Evolutionary conservation across 2,888 invertebrate species (phyloP), one percentile per base, ranked within the genome.

Genomic region (Diplazon laetatorius): DNA sequence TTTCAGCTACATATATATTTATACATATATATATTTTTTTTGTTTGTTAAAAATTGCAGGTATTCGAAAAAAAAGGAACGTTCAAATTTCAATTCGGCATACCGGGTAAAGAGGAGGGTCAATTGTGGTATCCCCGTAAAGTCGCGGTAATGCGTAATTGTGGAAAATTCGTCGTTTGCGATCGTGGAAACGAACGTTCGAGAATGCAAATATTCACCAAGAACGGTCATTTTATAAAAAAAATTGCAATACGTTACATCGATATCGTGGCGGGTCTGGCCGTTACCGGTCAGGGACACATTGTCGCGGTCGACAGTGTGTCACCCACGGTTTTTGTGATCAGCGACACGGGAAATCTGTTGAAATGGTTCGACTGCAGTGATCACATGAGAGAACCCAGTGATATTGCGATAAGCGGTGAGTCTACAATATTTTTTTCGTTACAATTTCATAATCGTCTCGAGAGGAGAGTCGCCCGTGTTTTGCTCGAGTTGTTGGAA

Each of bases 311-410:
- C 22, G 99, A 99, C 91, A 98, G 98, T 89, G 98, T 99, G 62
- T 98, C 98, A 52, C 98, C 99, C 6, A 98, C 98, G 46, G 97
- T 99, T 59, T 98, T 98, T 92, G 96, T 97, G 80, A 96, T 98
- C 85, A 95, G 96, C 66, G 98, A 98, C 91, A 95, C 95, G 84
- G 98, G 98, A 20, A 97, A 98, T 87, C 93, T 99, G 86, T 93
- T 98, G 86, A 95, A 96, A 89, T 99, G 98, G 98, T 98, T 99
- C 90, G 98, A 99, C 92, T 98, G 98, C 92, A 97, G 97, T 90
- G 97, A 98, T 91, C 97, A 97, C 91, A 99, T 99, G 98, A 93
- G 98, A 84, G 99, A 99, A 91, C 98, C 98, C 16, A 98, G 98
- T 63, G 98, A 99, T 91, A 98, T 99, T 89, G 98, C 98, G 82